phyloP scores from a whole-genome alignment of 1,140 invertebrate species.

The Tribolium madens region DNA sequence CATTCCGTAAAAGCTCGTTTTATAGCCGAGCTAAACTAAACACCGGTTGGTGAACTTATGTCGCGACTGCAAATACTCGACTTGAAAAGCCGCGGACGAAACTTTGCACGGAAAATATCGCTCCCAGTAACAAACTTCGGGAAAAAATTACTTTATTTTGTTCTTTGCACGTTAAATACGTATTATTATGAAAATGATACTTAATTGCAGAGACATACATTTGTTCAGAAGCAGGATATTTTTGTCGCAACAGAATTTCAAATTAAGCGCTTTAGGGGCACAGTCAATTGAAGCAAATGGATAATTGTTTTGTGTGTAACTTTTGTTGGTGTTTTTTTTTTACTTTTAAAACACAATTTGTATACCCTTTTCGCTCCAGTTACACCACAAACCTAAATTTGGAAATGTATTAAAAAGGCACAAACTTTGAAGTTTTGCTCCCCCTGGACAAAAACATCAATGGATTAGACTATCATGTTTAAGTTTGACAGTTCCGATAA shows the following conservation, averaged over 20 bases:
- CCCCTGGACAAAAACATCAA: not conserved
- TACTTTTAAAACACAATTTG: no score
- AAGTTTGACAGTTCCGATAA: not conserved
- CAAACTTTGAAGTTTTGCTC: not conserved
- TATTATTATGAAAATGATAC: constrained; percentile 1
- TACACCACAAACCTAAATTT: no score
- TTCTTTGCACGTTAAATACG: not conserved
- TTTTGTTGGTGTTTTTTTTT: no score
- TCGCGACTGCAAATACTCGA: constrained; percentile 46
- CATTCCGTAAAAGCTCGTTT: constrained; percentile 47
- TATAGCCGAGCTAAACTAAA: constrained; percentile 43
- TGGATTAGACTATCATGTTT: not conserved
- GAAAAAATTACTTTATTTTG: constrained; percentile 12
- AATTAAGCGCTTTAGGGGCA: not conserved
- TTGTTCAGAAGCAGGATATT: not conserved
- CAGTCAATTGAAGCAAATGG: not conserved
- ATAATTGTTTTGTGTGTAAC: not conserved
- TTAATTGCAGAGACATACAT: not conserved
- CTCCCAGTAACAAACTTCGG: not conserved
- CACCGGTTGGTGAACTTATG: constrained; percentile 37
- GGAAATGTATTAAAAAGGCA: no score
- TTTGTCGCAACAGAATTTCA: not conserved
- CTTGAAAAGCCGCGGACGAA: constrained; percentile 37
- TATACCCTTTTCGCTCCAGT: no score
- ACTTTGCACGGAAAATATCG: constrained; percentile 22